Base-by-base conservation (phyloP, 2,888 invertebrate genomes). In the Chrysina gloriosa region DNA sequence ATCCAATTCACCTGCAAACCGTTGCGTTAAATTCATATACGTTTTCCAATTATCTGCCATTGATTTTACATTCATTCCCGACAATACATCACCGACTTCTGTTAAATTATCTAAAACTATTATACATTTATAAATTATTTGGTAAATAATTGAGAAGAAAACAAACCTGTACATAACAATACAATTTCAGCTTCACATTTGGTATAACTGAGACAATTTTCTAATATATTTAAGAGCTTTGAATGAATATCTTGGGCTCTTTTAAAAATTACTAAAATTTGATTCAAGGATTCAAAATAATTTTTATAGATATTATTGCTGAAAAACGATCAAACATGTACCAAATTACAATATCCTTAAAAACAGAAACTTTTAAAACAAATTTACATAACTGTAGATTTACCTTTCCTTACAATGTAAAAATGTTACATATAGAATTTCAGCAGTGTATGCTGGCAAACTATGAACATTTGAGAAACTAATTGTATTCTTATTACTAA, bases 41-140 rank as follows among this genome's bases (percentile, higher is more conserved):
- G 83, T 84, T 73, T 87, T 88, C 87, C 87, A 88, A 72, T 86
- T 86, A 56, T 86, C 86, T 0, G 85, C 85, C 84, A 86, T 84
- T 0, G 86, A 85, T 74, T 86, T 87, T 0, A 86, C 81, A 77
- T 87, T 87, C 50, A 87, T 76, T 1, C 78, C 79, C 48, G 84
- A 83, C 1, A 86, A 83, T 34, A 85, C 78, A 71, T 84, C 82
- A 3, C 86, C 85, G 42, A 87, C 85, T 70, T 81, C 79, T 65
- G 85, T 77, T 70, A 87, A 83, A 19, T 84, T 81, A 42, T 84
- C 79, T 69, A 87, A 74, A 68, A 84, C 87, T 87, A 77, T 48
- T 11, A 48, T 45, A 58, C 27, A 36, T 6, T 54, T 45, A 14
- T 36, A 34, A 9, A 29, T n/a, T 23, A 11, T 7, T 52, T 16